Conservation (phyloP, 2,113 vertebrate genomes). For the Delphinus delphis region DNA sequence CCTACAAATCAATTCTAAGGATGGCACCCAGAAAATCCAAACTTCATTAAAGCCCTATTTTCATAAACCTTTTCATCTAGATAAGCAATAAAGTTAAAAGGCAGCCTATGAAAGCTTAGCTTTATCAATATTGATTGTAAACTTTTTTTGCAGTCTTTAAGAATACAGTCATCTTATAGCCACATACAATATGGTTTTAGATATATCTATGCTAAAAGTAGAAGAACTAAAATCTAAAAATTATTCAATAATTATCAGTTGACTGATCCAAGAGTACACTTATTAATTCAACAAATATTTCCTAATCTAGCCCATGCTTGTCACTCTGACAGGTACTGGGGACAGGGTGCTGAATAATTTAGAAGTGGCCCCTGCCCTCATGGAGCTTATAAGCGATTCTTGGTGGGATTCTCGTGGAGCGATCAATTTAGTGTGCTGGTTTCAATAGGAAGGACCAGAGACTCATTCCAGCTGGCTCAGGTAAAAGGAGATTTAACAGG, state of each 20-base stretch:
- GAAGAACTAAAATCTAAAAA: background rate
- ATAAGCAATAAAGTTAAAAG: constrained; percentile 7
- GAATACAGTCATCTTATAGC: background rate
- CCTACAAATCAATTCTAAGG: background rate
- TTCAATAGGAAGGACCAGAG: background rate
- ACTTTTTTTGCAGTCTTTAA: background rate
- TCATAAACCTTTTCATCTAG: background rate
- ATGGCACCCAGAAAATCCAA: background rate
- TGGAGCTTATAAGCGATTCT: background rate
- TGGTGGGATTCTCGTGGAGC: background rate
- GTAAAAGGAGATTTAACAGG: background rate
- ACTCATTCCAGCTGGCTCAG: background rate
- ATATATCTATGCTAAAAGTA: background rate
- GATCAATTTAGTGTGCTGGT: background rate
- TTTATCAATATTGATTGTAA: background rate
- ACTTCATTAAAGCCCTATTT: background rate
- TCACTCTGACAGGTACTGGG: background rate
- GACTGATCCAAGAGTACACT: background rate
- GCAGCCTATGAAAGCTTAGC: background rate
- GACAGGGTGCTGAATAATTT: rapidly evolving
- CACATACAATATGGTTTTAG: background rate
- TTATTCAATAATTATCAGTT: background rate
- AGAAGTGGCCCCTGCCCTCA: background rate
- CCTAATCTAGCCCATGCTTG: background rate
- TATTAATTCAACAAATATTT: background rate